Evolutionary conservation across 1,140 invertebrate genomes (phyloP).

Genomic region (Homarus americanus): DNA sequence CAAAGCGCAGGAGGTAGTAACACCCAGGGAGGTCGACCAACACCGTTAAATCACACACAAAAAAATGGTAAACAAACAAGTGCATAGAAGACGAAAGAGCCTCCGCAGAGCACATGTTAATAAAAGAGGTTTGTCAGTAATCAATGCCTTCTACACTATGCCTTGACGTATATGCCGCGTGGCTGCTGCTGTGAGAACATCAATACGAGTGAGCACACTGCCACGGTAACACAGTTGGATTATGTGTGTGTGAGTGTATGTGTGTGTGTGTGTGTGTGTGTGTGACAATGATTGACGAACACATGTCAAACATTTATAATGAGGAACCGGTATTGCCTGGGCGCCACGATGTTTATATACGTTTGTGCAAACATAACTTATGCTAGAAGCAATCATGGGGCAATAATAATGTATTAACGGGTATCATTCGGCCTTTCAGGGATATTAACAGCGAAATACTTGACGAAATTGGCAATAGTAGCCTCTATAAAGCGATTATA

Average conservation of each 20-base stretch:
- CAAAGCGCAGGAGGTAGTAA: too few relatives aligned
- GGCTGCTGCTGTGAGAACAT: not conserved
- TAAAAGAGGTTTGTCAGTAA: too few relatives aligned
- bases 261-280: not conserved
- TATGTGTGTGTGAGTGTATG: not conserved
- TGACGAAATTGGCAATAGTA: constrained; percentile 55
- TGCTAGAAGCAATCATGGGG: constrained; percentile 28
- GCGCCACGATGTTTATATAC: not conserved
- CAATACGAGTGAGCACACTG: not conserved
- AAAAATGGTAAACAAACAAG: too few relatives aligned
- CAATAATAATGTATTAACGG: constrained; percentile 31
- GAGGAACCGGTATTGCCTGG: constrained; percentile 25
- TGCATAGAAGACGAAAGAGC: too few relatives aligned
- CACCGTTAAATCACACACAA: too few relatives aligned
- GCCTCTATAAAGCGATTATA: constrained; percentile 62
- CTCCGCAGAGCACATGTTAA: too few relatives aligned
- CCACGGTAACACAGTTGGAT: too few relatives aligned
- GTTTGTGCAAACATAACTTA: constrained; percentile 25
- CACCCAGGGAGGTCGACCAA: too few relatives aligned
- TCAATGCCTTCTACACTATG: too few relatives aligned
- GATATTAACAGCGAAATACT: constrained; percentile 51
- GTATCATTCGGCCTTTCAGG: constrained; percentile 46
- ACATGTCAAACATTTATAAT: constrained; percentile 18
- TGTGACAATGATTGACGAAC: constrained; percentile 4
- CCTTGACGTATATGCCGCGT: not conserved